Conservation (phyloP, 2,888 invertebrate genomes). For the Catotricha subobsoleta region DNA sequence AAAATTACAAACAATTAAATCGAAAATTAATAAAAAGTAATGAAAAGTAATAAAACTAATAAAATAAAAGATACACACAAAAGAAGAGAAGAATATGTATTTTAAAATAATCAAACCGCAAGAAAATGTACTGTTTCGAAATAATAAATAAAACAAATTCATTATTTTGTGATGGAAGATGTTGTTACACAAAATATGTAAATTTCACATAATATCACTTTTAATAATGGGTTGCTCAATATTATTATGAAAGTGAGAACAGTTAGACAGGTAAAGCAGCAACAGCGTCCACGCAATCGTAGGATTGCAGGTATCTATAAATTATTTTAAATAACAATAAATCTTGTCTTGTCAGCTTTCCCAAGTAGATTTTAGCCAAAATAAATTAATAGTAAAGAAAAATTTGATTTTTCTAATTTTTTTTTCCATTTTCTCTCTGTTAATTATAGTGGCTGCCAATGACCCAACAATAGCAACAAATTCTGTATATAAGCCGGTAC, state of each 20-base stretch:
- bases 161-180: no score
- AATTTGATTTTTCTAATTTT: background rate
- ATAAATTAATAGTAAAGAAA: background rate
- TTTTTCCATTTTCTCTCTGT: background rate
- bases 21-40: no score
- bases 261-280: conserved; percentile 53
- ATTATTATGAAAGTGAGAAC: conserved; percentile 30
- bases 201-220: no score
- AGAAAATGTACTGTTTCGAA: no score
- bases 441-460: background rate
- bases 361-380: background rate
- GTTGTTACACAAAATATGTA: no score
- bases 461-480: background rate
- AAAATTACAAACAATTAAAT: no score
- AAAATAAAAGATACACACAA: no score
- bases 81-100: no score
- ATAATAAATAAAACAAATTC: no score
- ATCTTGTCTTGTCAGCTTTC: background rate
- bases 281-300: conserved; percentile 29
- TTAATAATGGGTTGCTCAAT: conserved; percentile 2
- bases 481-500: conserved; percentile 24
- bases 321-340: background rate
- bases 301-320: conserved; percentile 1
- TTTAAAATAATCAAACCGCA: no score
- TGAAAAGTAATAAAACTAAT: no score